These are phyloP conservation scores for Oeneis ivallda DNA, from an alignment of 2,888 invertebrate species.

Conservation along the genomic window DNA sequence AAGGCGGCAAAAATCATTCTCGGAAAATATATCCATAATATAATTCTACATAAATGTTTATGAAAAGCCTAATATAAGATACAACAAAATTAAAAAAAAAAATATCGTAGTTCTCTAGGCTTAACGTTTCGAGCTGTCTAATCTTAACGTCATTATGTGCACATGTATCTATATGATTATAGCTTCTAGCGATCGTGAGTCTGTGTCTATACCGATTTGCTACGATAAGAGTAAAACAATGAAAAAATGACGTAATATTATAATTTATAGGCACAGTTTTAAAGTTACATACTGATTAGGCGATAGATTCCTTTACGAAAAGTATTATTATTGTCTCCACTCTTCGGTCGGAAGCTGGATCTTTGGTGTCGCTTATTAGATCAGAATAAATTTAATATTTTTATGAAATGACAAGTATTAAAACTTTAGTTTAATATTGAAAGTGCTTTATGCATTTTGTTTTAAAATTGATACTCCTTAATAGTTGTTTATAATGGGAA, in stretches of 20 bases:
- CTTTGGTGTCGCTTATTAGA: slow-evolving; percentile 65
- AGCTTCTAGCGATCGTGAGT: slow-evolving; percentile 64
- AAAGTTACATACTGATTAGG: slow-evolving; percentile 61
- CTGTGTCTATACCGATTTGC: slow-evolving; percentile 38
- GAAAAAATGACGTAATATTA: slow-evolving; percentile 37
- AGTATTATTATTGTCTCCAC: slow-evolving; percentile 64
- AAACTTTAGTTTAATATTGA: slow-evolving; percentile 59
- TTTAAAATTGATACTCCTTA: slow-evolving; percentile 57
- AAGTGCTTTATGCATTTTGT: slow-evolving; percentile 58
- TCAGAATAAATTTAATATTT: slow-evolving; percentile 65
- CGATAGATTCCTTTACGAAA: slow-evolving; percentile 57
- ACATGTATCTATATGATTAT: slow-evolving; percentile 72
- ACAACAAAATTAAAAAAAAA: slow-evolving; percentile 60
- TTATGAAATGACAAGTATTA: slow-evolving; percentile 80
- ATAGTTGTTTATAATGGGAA: slow-evolving; percentile 55
- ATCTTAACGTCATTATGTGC: slow-evolving; percentile 74
- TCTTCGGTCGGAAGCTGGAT: slow-evolving; percentile 52
- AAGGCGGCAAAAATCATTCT: slow-evolving; percentile 73
- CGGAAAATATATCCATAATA: slow-evolving; percentile 73
- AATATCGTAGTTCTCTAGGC: slow-evolving; percentile 75
- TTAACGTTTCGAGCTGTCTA: slow-evolving; percentile 76
- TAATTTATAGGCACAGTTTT: slow-evolving; percentile 49
- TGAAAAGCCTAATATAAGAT: slow-evolving; percentile 78
- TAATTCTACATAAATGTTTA: slow-evolving; percentile 67
- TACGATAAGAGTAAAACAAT: slow-evolving; percentile 22